phyloP scores from a whole-genome alignment of 2,888 invertebrate species.

The Spisula solida region DNA sequence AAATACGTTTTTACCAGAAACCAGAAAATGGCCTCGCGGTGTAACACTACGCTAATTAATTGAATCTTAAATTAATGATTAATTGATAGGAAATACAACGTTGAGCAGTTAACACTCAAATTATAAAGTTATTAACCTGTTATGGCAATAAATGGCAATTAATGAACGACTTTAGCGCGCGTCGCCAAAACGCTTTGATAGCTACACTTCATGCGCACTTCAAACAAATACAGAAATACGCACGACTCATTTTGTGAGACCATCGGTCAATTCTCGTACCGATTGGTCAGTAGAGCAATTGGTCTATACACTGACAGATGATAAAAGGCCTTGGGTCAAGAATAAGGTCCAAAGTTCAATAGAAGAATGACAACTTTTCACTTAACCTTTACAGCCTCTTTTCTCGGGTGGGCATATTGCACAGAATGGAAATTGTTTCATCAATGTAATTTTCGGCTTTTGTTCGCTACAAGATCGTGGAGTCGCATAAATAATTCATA shows the following conservation, averaged over 20 bases:
- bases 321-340: slow-evolving; percentile 53
- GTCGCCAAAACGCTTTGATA: neutral
- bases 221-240: neutral
- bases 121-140: neutral
- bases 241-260: neutral
- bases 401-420: slow-evolving; percentile 48
- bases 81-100: neutral
- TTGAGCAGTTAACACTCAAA: neutral
- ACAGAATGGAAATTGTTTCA: slow-evolving; percentile 38
- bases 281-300: slow-evolving; percentile 2
- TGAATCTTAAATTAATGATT: neutral
- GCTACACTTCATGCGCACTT: neutral
- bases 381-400: slow-evolving; percentile 45
- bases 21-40: no score
- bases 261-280: slow-evolving; percentile 20
- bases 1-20: no score
- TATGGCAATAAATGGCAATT: neutral
- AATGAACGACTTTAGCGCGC: neutral
- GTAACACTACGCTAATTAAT: no score
- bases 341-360: slow-evolving; percentile 21
- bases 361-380: slow-evolving; percentile 43
- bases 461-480: slow-evolving; percentile 37
- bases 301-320: slow-evolving; percentile 60
- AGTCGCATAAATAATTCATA: slow-evolving; percentile 46
- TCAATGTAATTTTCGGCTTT: slow-evolving; percentile 46